Conservation (phyloP, 2,113 vertebrate genomes). For the Erythrolamprus reginae region DNA sequence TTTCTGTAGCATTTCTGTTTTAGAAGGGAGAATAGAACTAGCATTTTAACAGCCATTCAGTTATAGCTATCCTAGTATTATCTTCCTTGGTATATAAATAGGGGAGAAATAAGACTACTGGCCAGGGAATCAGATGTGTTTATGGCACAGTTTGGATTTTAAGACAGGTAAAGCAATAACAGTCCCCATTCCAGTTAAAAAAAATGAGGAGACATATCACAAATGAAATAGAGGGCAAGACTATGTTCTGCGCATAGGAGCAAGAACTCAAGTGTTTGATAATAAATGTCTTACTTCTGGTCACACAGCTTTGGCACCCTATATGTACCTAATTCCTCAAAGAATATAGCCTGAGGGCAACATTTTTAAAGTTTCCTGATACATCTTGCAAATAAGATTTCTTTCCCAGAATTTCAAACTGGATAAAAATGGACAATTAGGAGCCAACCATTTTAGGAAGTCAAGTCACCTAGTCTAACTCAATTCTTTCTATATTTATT, state of each 20-base stretch:
- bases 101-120: background rate
- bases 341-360: background rate
- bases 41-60: background rate
- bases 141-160: background rate
- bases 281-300: background rate
- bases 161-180: background rate
- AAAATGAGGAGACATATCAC: background rate
- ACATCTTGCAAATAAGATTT: background rate
- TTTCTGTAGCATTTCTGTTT: background rate
- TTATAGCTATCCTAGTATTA: background rate
- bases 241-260: background rate
- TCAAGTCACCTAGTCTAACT: background rate
- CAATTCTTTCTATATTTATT: background rate
- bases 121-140: background rate
- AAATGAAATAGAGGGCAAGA: background rate
- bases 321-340: background rate
- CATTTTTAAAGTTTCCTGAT: background rate
- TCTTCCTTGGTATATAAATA: background rate
- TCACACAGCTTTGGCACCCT: background rate
- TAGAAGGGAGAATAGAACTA: background rate
- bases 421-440: background rate
- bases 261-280: background rate
- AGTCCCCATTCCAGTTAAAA: background rate
- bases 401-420: background rate
- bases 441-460: background rate